A percentile compares a stretch with the other conserved stretches of the same genome.
Evolutionary conservation across 2,113 vertebrate genomes (phyloP).

Genomic region (Ardeotis arabs): DNA sequence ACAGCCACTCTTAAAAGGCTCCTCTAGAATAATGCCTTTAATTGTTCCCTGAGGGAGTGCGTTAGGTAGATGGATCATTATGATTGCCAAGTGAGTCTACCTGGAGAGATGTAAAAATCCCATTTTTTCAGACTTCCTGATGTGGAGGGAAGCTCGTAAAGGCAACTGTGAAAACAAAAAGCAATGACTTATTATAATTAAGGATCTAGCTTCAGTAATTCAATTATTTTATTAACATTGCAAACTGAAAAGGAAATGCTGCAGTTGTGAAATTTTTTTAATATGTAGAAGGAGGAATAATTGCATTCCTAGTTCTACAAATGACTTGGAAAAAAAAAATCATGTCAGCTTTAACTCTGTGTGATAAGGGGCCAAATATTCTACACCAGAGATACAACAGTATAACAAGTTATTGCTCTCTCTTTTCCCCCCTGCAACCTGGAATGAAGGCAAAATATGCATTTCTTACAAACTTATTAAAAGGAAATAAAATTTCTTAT

Average conservation of each 20-base stretch:
- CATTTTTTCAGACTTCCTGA: slow-evolving; percentile 57
- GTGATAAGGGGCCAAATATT: neutral
- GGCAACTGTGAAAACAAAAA: slow-evolving; percentile 34
- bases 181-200: neutral
- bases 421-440: neutral
- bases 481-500: slow-evolving; percentile 12
- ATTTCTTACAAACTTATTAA: neutral
- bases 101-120: slow-evolving; percentile 59
- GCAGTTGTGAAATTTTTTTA: neutral
- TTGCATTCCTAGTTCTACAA: neutral
- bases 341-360: neutral
- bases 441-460: neutral
- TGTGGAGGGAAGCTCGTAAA: slow-evolving; percentile 29
- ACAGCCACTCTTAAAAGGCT: neutral
- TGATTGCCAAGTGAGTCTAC: slow-evolving; percentile 43
- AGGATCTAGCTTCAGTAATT: neutral
- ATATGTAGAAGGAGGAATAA: neutral
- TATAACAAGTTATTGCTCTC: neutral
- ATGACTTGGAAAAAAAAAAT: neutral
- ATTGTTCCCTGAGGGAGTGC: neutral
- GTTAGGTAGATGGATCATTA: neutral
- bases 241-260: neutral
- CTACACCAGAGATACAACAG: neutral
- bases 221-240: neutral
- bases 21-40: neutral